A percentile compares a stretch with the other conserved stretches of the same genome.
Conservation (phyloP, 1,140 invertebrate genomes). For the Drosophila willistoni region DNA sequence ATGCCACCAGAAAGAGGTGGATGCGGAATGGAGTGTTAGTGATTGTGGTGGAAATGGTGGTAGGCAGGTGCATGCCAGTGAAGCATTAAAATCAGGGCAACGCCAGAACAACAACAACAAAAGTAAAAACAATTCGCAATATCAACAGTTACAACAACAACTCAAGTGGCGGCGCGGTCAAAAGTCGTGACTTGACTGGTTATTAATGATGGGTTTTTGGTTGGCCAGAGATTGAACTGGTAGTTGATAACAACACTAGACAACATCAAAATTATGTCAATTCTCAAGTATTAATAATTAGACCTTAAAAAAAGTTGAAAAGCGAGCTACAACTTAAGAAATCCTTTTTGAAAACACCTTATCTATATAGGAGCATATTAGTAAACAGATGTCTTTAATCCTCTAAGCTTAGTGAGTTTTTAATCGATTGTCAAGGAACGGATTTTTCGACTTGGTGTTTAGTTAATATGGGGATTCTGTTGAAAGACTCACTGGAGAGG, state of each 20-base stretch:
- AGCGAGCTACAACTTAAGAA: too few relatives aligned
- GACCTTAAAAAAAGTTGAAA: too few relatives aligned
- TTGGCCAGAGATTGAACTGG: conserved; percentile 30
- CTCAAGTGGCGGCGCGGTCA: conserved; percentile 52
- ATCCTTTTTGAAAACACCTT: too few relatives aligned
- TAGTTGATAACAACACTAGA: conserved; percentile 5
- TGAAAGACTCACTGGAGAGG: too few relatives aligned
- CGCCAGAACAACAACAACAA: conserved; percentile 4
- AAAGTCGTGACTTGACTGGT: conserved; percentile 50
- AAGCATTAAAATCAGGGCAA: conserved; percentile 49
- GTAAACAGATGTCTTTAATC: too few relatives aligned
- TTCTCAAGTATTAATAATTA: too few relatives aligned
- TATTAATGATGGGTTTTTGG: conserved; percentile 39
- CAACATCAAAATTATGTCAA: not conserved
- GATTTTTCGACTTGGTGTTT: too few relatives aligned
- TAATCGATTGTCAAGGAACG: too few relatives aligned
- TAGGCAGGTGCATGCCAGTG: conserved; percentile 48
- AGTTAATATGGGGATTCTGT: too few relatives aligned
- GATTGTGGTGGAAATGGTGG: not conserved
- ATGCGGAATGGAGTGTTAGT: not conserved
- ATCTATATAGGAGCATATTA: too few relatives aligned
- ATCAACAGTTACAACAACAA: conserved; percentile 55
- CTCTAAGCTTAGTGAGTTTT: too few relatives aligned
- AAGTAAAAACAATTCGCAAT: conserved; percentile 29
- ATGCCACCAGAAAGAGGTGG: not conserved